phyloP scores from a whole-genome alignment of 2,113 vertebrate species.

The Cariama cristata region DNA sequence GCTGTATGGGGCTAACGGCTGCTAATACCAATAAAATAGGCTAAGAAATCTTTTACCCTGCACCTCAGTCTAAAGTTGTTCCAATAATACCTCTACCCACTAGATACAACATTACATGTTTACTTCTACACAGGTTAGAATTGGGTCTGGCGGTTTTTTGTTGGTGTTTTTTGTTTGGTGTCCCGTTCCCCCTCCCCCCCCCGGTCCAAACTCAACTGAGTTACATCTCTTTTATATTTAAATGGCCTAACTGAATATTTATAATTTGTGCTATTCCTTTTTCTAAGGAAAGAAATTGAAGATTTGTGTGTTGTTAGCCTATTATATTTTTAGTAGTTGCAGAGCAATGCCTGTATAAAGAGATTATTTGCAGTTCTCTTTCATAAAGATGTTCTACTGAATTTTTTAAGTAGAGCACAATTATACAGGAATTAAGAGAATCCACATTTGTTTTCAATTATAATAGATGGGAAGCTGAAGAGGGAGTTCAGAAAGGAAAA shows the following conservation, averaged over 20 bases:
- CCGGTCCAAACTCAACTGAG: neutral
- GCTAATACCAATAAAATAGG: neutral
- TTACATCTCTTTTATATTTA: neutral
- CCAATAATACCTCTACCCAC: neutral
- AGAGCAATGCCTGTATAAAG: neutral
- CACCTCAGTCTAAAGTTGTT: neutral
- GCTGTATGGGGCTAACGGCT: neutral
- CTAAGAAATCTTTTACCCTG: neutral
- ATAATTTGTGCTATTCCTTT: neutral
- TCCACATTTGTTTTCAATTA: neutral
- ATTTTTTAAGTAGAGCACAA: neutral
- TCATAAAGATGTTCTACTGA: neutral
- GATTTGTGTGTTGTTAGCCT: neutral
- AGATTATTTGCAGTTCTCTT: neutral
- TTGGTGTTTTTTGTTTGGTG: neutral
- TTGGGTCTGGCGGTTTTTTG: neutral
- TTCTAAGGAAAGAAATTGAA: neutral
- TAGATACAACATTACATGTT: neutral
- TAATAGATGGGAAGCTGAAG: neutral
- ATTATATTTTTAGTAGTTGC: neutral
- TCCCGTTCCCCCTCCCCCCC: too few relatives aligned
- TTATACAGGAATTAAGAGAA: neutral
- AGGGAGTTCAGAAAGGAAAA: neutral
- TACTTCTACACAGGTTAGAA: neutral
- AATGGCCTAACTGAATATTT: neutral